phyloP scores from a whole-genome alignment of 2,113 vertebrate genomes.

The Aldabrachelys gigantea region DNA sequence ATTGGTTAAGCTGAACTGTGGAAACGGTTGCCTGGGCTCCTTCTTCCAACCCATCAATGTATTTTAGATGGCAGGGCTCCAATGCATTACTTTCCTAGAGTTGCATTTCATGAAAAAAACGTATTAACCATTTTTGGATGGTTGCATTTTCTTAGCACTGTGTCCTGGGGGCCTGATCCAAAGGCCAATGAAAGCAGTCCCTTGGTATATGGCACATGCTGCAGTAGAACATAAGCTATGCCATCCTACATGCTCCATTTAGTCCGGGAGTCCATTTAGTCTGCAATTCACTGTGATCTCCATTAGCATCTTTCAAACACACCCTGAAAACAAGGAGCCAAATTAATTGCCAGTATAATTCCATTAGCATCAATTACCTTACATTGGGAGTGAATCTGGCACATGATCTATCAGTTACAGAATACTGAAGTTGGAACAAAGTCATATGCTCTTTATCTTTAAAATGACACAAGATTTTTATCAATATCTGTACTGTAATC shows the following conservation, averaged over 20 bases:
- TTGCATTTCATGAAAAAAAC: background rate
- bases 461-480: background rate
- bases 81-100: background rate
- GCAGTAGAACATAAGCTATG: background rate
- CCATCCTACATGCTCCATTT: no score
- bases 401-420: background rate
- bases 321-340: no score
- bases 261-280: no score
- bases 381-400: background rate
- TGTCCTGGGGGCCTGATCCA: background rate
- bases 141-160: background rate
- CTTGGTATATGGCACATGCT: background rate
- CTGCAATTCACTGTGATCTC: no score
- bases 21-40: no score
- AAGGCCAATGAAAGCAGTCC: background rate
- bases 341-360: background rate
- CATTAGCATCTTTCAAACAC: no score
- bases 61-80: background rate
- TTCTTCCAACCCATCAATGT: background rate
- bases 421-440: slow-evolving; percentile 6
- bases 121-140: background rate
- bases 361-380: background rate
- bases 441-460: background rate
- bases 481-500: background rate
- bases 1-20: background rate